phyloP scores from a whole-genome alignment of 2,888 invertebrate genomes.

The Diaphora mendica region DNA sequence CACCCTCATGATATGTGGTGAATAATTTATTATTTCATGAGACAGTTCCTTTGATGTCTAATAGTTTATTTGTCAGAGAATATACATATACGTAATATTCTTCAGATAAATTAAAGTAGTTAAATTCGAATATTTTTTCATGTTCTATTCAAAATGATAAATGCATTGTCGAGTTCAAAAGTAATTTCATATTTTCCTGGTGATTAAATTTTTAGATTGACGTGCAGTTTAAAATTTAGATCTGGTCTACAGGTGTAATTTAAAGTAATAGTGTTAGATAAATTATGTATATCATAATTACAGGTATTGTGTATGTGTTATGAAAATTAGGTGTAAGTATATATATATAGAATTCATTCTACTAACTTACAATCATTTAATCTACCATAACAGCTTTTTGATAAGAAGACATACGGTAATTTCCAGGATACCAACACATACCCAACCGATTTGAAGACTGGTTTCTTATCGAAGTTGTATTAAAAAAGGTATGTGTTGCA shows the following conservation, averaged over 20 bases:
- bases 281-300: too few species aligned
- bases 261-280: too few species aligned
- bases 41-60: conserved; percentile 8
- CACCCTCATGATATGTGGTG: conserved; percentile 20
- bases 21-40: conserved; percentile 20
- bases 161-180: background rate
- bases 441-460: too few species aligned
- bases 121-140: background rate
- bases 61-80: background rate
- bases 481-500: too few species aligned
- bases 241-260: background rate
- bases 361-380: too few species aligned
- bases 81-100: background rate
- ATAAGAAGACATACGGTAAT: too few species aligned
- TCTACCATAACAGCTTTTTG: too few species aligned
- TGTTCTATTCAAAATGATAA: background rate
- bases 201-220: background rate
- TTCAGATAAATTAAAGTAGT: background rate
- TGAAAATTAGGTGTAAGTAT: too few species aligned
- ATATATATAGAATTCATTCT: too few species aligned
- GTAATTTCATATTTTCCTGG: background rate
- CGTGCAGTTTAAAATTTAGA: background rate
- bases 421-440: too few species aligned
- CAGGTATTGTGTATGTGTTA: too few species aligned
- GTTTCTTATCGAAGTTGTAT: too few species aligned